A percentile compares a stretch with the other conserved stretches of the same genome.
These are phyloP conservation scores for Craseonycteris thonglongyai DNA, from an alignment of 2,113 vertebrate species.

Conservation along the genomic window DNA sequence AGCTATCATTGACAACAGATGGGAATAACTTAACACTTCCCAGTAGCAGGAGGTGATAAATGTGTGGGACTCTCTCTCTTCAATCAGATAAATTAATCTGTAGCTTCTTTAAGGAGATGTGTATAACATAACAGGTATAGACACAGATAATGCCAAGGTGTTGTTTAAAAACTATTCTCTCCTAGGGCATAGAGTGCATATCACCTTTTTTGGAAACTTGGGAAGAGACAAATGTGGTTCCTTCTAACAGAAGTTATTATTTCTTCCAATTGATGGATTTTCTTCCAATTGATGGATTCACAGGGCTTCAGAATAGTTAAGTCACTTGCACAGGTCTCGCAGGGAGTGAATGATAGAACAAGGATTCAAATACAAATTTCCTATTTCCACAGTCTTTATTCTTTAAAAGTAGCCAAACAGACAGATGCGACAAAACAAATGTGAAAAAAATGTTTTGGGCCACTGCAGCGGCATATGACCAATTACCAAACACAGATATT, in stretches of 20 bases:
- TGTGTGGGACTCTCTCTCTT: background rate
- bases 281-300: background rate
- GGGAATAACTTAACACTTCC: background rate
- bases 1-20: background rate
- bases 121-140: background rate
- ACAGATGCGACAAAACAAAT: background rate
- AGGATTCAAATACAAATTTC: background rate
- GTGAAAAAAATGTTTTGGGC: background rate
- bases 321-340: background rate
- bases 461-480: background rate
- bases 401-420: background rate
- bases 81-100: background rate
- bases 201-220: background rate
- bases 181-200: background rate
- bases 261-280: background rate
- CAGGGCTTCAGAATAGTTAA: background rate
- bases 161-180: background rate
- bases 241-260: background rate
- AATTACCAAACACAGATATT: background rate
- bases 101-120: background rate
- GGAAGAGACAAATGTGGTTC: background rate
- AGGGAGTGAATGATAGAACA: background rate
- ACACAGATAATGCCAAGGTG: background rate
- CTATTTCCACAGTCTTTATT: background rate
- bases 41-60: background rate